Evolutionary conservation across 2,797 vertebrate genomes (phyloP).

Genomic region (Darevskia nairensis): DNA sequence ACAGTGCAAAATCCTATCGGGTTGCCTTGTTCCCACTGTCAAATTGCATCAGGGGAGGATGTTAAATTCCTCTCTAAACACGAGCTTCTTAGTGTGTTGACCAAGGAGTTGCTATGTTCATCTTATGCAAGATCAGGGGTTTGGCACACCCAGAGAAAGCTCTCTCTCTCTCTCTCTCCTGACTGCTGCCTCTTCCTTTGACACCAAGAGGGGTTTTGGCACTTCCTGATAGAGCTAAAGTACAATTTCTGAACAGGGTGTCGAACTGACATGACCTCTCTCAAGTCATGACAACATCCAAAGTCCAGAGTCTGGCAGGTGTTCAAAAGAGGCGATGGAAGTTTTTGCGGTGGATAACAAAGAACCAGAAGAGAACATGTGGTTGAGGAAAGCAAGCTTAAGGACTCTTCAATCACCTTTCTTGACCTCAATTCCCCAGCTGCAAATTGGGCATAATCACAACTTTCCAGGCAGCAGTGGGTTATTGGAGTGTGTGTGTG

Average conservation of each 20-base stretch:
- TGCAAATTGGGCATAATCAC: neutral
- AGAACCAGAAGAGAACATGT: neutral
- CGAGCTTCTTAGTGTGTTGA: neutral
- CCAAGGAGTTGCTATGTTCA: neutral
- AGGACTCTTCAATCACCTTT: neutral
- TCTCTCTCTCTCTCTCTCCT: neutral
- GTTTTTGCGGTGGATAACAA: neutral
- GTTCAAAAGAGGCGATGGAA: conserved; percentile 32
- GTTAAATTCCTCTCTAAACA: neutral
- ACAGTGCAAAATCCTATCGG: too few species aligned
- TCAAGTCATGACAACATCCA: neutral
- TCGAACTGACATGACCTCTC: neutral
- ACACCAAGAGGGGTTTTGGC: neutral
- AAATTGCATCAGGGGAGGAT: too few species aligned
- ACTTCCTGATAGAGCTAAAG: neutral
- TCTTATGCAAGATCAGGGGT: neutral
- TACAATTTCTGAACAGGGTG: neutral
- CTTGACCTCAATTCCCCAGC: neutral
- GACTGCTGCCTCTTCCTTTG: neutral
- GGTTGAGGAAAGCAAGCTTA: neutral
- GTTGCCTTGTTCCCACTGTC: too few species aligned
- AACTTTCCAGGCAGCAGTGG: neutral
- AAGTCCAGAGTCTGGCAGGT: conserved; percentile 18
- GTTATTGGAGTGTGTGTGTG: neutral
- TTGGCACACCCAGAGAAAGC: neutral